These are phyloP conservation scores for Helogale parvula DNA, from an alignment of 2,113 vertebrate genomes.

Conservation along the genomic window DNA sequence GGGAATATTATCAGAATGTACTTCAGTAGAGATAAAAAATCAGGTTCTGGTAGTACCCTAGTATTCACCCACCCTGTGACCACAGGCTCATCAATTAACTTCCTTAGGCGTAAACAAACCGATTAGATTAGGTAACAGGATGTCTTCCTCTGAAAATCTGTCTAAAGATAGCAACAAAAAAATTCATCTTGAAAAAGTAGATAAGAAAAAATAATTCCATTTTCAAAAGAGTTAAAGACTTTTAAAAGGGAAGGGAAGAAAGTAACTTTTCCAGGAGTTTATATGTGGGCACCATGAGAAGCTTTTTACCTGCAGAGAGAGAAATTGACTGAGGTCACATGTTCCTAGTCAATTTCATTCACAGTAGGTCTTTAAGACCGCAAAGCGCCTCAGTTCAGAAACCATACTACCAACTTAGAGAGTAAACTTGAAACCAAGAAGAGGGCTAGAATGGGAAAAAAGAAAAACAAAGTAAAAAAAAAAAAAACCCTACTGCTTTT, in stretches of 20 bases:
- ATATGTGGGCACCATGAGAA: slow-evolving; percentile 62
- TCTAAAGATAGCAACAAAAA: slow-evolving; percentile 41
- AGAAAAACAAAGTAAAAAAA: slow-evolving; percentile 12
- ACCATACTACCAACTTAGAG: slow-evolving; percentile 63
- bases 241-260: slow-evolving; percentile 59
- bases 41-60: not conserved
- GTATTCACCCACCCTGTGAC: not conserved
- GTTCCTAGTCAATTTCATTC: slow-evolving; percentile 79
- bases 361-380: slow-evolving; percentile 74
- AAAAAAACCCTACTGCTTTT: not conserved
- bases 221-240: slow-evolving; percentile 62
- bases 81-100: not conserved
- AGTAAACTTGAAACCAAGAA: slow-evolving; percentile 51
- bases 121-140: not conserved
- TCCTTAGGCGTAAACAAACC: slow-evolving; percentile 18
- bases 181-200: not conserved
- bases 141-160: slow-evolving; percentile 51
- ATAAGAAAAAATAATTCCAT: slow-evolving; percentile 35
- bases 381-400: slow-evolving; percentile 64
- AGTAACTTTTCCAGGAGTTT: not conserved
- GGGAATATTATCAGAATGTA: not conserved
- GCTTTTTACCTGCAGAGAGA: slow-evolving; percentile 58
- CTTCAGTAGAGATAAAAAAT: not conserved
- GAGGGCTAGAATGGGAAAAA: not conserved
- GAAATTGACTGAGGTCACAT: slow-evolving; percentile 75